Conservation (phyloP, 2,888 invertebrate genomes). For the Agrochola litura region DNA sequence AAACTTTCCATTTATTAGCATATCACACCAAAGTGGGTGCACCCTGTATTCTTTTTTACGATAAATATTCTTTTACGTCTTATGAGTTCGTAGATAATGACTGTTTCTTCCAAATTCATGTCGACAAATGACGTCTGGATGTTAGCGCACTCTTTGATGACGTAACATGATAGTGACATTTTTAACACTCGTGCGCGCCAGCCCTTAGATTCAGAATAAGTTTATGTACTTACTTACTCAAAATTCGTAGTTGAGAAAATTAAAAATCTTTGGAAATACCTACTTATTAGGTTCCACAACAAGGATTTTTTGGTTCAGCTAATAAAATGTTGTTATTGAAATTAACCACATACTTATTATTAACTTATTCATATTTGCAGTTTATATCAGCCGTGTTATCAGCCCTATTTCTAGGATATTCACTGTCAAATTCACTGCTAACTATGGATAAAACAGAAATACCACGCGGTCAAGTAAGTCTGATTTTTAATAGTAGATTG, state of each 20-base stretch:
- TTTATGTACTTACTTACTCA: not conserved
- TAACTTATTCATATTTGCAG: constrained; percentile 63
- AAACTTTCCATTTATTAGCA: not conserved
- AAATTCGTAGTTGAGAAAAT: not conserved
- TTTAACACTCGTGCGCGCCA: not conserved
- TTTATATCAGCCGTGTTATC: constrained; percentile 73
- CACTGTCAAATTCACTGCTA: constrained; percentile 66
- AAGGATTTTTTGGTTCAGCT: not conserved
- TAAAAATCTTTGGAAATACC: not conserved
- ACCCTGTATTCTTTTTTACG: not conserved
- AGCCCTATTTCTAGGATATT: constrained; percentile 79
- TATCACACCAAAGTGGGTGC: not conserved
- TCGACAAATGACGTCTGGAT: not conserved
- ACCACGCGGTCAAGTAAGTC: constrained; percentile 70
- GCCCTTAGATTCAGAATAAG: not conserved
- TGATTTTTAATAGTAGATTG: not conserved
- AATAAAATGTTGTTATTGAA: not conserved
- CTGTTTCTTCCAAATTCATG: not conserved
- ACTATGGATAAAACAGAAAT: constrained; percentile 69
- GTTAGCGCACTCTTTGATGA: not conserved
- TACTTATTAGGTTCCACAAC: not conserved
- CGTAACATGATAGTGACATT: not conserved
- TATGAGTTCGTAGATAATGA: not conserved
- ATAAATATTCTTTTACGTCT: not conserved
- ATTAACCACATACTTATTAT: not conserved